A percentile compares a stretch with the other conserved stretches of the same genome.
Conservation (phyloP, 2,113 vertebrate species). For the Aphyosemion australe region DNA sequence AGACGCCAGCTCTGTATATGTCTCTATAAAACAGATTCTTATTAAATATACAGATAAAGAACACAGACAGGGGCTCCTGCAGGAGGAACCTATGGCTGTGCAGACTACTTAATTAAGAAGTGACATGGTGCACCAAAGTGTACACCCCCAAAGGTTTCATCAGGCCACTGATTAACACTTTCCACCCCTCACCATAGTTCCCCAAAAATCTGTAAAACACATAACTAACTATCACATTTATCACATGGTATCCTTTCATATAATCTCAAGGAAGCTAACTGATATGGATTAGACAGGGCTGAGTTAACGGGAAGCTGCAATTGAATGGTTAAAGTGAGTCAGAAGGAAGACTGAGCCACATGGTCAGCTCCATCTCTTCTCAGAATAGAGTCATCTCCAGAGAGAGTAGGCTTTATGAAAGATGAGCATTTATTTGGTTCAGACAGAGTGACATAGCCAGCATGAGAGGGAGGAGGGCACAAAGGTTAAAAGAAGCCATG, state of each 20-base stretch:
- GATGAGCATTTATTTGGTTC: conserved; percentile 39
- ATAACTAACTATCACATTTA: conserved; percentile 49
- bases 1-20: conserved; percentile 1
- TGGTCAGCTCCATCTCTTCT: conserved; percentile 25
- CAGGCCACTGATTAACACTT: conserved; percentile 46
- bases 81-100: conserved; percentile 21
- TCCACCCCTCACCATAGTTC: conserved; percentile 4
- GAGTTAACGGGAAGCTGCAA: conserved; percentile 50
- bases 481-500: conserved; percentile 27
- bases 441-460: conserved; percentile 18
- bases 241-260: conserved; percentile 51
- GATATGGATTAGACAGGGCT: conserved; percentile 56
- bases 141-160: conserved; percentile 29
- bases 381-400: conserved; percentile 43
- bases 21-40: conserved; percentile 20
- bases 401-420: conserved; percentile 31
- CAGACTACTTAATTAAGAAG: conserved; percentile 45
- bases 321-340: conserved; percentile 57
- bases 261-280: conserved; percentile 41
- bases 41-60: conserved; percentile 1
- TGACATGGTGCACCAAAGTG: conserved; percentile 45
- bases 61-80: conserved; percentile 13
- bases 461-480: conserved; percentile 30
- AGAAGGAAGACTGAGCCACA: conserved; percentile 15
- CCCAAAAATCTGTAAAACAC: too few species aligned